These are phyloP conservation scores for Bombyx mandarina DNA, from an alignment of 1,140 invertebrate species.

Conservation along the genomic window DNA sequence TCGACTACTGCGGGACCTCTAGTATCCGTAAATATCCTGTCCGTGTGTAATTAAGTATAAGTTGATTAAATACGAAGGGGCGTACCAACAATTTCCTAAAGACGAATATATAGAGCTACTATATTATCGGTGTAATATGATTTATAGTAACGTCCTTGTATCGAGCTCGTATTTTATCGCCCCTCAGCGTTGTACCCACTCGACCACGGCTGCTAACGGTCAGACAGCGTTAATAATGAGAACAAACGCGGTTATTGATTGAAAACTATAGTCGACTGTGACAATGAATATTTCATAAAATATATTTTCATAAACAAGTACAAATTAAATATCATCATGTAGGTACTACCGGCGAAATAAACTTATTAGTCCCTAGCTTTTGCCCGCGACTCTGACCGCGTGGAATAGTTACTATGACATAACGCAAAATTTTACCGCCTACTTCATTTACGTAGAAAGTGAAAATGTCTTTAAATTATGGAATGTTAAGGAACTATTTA, in stretches of 20 bases:
- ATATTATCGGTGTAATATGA: not conserved
- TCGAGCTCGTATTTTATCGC: conserved; percentile 1
- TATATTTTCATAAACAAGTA: too few relatives aligned
- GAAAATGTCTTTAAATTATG: too few relatives aligned
- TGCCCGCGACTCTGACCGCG: too few relatives aligned
- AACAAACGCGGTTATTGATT: conserved; percentile 10
- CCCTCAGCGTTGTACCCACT: conserved; percentile 4
- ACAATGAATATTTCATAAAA: too few relatives aligned
- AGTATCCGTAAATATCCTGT: not conserved
- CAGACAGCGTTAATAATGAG: conserved; percentile 10
- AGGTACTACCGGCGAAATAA: too few relatives aligned
- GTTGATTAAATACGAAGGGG: not conserved
- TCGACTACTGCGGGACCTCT: too few relatives aligned
- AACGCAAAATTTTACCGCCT: too few relatives aligned
- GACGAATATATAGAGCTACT: not conserved
- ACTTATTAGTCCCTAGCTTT: too few relatives aligned
- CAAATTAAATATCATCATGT: too few relatives aligned
- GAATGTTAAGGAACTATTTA: too few relatives aligned
- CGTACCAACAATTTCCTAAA: not conserved
- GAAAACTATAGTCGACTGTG: conserved; percentile 2
- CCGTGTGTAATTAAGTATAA: not conserved
- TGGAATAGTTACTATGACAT: too few relatives aligned
- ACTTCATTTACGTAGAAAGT: too few relatives aligned
- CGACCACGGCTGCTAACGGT: conserved; percentile 8
- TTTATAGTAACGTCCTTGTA: conserved; percentile 6